Evolutionary conservation across 2,113 vertebrate genomes (phyloP).

Genomic region (Carassius gibelio): DNA sequence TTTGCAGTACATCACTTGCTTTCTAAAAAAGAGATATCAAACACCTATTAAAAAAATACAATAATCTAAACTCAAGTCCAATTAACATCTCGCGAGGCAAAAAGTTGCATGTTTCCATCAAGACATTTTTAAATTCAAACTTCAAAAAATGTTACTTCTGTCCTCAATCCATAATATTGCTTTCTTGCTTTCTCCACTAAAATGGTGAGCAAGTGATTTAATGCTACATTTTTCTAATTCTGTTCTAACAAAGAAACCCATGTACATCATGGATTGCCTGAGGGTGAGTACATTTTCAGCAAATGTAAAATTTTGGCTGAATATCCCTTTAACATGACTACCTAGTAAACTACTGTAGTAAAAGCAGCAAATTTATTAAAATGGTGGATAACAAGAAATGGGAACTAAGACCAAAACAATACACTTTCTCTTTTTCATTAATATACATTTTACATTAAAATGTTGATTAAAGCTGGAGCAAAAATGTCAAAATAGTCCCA

Average conservation of each 20-base stretch:
- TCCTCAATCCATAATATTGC: too few relatives aligned
- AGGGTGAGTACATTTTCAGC: too few relatives aligned
- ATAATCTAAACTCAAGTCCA: not conserved
- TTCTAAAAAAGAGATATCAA: not conserved
- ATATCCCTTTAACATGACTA: not conserved
- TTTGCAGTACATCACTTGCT: not conserved
- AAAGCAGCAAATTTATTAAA: not conserved
- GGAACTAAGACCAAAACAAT: not conserved
- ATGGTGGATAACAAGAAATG: not conserved
- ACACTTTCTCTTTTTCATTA: too few relatives aligned
- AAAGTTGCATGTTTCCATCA: too few relatives aligned
- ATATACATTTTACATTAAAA: not conserved
- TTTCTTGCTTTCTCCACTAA: too few relatives aligned
- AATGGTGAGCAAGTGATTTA: not conserved
- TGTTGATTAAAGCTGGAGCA: not conserved
- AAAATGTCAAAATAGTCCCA: not conserved
- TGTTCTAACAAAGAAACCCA: not conserved
- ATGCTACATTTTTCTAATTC: not conserved
- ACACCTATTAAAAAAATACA: not conserved
- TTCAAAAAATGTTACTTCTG: too few relatives aligned
- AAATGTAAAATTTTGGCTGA: too few relatives aligned
- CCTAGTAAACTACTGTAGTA: not conserved
- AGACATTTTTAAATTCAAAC: too few relatives aligned
- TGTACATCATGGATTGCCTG: not conserved
- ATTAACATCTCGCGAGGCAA: too few relatives aligned